Percentiles rank a stretch among this genome's conserved stretches.
Conservation (phyloP, 2,888 invertebrate genomes). For the Tetramorium bicarinatum region DNA sequence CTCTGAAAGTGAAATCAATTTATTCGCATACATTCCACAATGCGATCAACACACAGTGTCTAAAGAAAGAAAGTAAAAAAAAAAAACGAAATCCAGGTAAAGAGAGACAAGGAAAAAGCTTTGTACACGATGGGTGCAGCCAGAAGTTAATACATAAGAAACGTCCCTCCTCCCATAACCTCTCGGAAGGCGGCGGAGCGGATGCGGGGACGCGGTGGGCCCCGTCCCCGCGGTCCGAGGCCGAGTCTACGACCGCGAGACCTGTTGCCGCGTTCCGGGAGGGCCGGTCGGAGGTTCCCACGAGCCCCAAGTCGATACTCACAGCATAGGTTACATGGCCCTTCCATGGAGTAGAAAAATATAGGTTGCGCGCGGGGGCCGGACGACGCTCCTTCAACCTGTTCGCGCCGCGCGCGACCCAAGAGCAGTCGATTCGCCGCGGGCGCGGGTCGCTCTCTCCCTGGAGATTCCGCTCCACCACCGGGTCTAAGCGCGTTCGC, state of each 20-base stretch:
- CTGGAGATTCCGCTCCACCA: not conserved
- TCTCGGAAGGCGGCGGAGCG: conserved; percentile 42
- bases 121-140: conserved; percentile 65
- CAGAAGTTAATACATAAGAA: conserved; percentile 54
- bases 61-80: conserved; percentile 21
- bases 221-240: too few species aligned
- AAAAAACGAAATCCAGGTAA: conserved; percentile 51
- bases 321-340: conserved; percentile 72
- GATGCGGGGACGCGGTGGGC: not conserved
- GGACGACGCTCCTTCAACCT: conserved; percentile 35
- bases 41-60: conserved; percentile 28
- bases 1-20: conserved; percentile 72
- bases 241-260: conserved; percentile 11
- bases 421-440: conserved; percentile 7
- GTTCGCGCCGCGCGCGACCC: conserved; percentile 16
- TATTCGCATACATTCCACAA: conserved; percentile 52
- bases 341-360: conserved; percentile 61
- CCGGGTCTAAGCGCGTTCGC: not conserved
- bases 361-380: conserved; percentile 40
- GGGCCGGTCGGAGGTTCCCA: conserved; percentile 5
- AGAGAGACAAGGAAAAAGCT: conserved; percentile 56
- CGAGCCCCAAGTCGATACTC: conserved; percentile 62
- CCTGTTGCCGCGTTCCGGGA: conserved; percentile 29
- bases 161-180: conserved; percentile 62
- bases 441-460: not conserved